Evolutionary conservation across 2,888 invertebrate genomes (phyloP), one percentile per base, ranked within the genome.

Genomic region (Temnothorax ravouxi): DNA sequence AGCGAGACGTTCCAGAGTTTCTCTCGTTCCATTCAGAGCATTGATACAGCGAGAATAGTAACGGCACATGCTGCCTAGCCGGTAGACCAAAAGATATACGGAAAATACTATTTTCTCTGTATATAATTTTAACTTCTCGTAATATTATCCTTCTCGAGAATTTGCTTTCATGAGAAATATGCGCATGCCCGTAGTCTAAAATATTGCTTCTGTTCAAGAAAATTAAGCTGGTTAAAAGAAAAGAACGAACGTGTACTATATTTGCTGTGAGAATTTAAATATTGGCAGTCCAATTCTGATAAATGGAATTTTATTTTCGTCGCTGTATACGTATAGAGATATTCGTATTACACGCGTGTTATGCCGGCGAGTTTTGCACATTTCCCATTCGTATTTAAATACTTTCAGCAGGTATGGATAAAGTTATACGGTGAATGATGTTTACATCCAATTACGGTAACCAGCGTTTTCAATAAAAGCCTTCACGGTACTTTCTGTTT

Each of bases 371-470:
- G 34, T 41, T 80, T 75, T 50, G 44, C 54, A 69, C 71, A 56
- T 56, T 74, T 59, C 56, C 75, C 44, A 44, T 29, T 74, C 47
- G 47, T 47, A 59, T 80, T 75, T 80, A 80, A 80, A 80, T 80
- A 80, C 79, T 80, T 80, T 74, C 34, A 59, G 79, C 56, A 59
- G 79, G 54, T 75, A 80, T 80, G 79, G 47, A 74, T 80, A 80
- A 80, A 80, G 79, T 80, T 80, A 74, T 80, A 80, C 47, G 75
- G 74, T 47, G 75, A 79, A 79, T 79, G 59, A 80, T 80, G 75
- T 75, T 80, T 80, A 74, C 79, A 80, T 80, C 79, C 79, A 80
- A 80, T 80, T 80, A 80, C 79, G 59, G 75, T 74, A 80, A 80
- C 79, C 79, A 75, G 75, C 75, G 59, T 80, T 80, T 80, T 80